Evolutionary conservation across 2,113 vertebrate genomes (phyloP).

Genomic region (Tyto alba): DNA sequence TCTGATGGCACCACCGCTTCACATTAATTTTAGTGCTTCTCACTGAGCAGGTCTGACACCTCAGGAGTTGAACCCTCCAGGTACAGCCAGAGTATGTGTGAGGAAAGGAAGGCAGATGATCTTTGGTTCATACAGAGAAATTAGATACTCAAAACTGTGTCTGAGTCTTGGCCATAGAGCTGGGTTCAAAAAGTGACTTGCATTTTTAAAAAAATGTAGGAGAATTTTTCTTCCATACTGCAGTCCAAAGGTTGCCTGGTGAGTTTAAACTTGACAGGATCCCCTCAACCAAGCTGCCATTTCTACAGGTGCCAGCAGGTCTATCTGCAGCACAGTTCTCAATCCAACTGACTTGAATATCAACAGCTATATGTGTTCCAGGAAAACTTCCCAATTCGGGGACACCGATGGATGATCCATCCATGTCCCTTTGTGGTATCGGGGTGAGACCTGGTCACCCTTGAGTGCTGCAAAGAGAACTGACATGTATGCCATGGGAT

Average conservation of each 20-base stretch:
- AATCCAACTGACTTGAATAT: not conserved
- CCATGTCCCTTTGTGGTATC: accelerated
- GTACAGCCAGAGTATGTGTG: not conserved
- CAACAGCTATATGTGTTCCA: not conserved
- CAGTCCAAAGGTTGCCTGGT: not conserved
- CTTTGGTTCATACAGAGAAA: not conserved
- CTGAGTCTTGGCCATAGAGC: not conserved
- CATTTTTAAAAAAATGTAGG: not conserved
- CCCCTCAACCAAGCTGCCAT: accelerated
- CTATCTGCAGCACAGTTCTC: not conserved
- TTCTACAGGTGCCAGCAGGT: accelerated
- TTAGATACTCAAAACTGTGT: accelerated
- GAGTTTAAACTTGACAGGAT: not conserved
- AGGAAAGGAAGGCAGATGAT: not conserved
- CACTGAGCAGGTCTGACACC: not conserved
- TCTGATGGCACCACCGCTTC: not conserved
- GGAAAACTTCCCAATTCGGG: not conserved
- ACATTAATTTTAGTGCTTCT: not conserved
- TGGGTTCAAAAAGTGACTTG: not conserved
- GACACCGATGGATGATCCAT: accelerated
- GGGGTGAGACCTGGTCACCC: not conserved
- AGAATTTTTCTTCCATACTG: not conserved
- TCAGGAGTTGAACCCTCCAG: not conserved
- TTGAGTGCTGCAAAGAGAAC: not conserved
- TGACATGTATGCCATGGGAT: accelerated